Percentiles rank a stretch among this genome's conserved stretches.
Conservation (phyloP, 2,888 invertebrate species). For the Loripinus fragilis region DNA sequence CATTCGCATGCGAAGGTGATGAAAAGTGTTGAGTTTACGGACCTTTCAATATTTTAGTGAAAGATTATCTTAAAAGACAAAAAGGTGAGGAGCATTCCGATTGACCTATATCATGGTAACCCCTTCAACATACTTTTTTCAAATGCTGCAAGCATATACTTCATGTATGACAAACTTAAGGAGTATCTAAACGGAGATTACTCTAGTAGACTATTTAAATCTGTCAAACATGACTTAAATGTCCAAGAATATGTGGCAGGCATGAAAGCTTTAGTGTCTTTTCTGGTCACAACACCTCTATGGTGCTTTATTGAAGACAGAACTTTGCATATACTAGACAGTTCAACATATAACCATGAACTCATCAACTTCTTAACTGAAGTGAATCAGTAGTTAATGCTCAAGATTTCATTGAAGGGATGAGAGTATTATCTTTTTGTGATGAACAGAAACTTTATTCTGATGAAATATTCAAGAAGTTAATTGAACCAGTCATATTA, state of each 20-base stretch:
- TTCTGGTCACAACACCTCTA: conserved; percentile 16
- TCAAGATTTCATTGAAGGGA: conserved; percentile 35
- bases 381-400: conserved; percentile 7
- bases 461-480: conserved; percentile 27
- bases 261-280: conserved; percentile 43
- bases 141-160: conserved; percentile 39
- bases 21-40: conserved; percentile 43
- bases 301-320: neutral
- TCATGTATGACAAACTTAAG: conserved; percentile 33
- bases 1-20: conserved; percentile 42
- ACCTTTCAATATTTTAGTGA: conserved; percentile 30
- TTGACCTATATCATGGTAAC: conserved; percentile 41
- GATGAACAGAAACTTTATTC: conserved; percentile 19
- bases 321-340: neutral
- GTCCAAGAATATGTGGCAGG: conserved; percentile 40
- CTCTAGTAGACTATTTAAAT: conserved; percentile 36
- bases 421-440: conserved; percentile 32
- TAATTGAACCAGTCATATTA: conserved; percentile 28
- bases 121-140: conserved; percentile 45
- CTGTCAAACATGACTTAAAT: conserved; percentile 40
- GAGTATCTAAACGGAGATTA: conserved; percentile 28
- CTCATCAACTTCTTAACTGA: conserved; percentile 19
- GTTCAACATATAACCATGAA: neutral
- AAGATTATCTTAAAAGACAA: conserved; percentile 38
- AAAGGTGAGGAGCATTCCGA: conserved; percentile 25